A percentile compares a stretch with the other conserved stretches of the same genome.
These are phyloP conservation scores for Oscheius onirici DNA, from an alignment of 2,888 invertebrate genomes.

Conservation along the genomic window DNA sequence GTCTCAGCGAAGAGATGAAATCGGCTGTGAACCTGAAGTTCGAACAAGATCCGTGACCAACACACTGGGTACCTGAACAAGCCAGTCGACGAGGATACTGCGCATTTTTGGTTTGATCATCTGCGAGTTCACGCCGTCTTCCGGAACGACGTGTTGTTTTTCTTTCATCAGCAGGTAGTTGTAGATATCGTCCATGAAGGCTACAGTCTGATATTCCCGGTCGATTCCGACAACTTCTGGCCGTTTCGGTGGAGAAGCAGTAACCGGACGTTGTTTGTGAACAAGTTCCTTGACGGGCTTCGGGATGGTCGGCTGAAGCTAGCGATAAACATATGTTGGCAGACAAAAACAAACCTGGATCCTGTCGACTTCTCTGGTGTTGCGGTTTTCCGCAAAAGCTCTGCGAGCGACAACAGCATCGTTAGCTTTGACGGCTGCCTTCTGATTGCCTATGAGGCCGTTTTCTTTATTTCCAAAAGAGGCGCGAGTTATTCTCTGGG, in stretches of 20 bases:
- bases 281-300: no score
- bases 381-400: no score
- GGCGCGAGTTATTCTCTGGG: no score
- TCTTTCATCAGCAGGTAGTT: constrained; percentile 58
- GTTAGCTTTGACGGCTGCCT: no score
- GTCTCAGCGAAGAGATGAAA: constrained; percentile 88
- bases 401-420: no score
- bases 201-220: constrained; percentile 73
- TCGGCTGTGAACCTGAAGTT: constrained; percentile 82
- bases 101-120: constrained; percentile 85
- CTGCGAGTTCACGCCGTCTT: constrained; percentile 25
- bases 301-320: no score
- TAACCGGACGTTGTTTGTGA: neutral
- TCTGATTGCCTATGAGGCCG: no score
- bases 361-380: no score
- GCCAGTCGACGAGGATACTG: constrained; percentile 89
- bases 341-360: no score
- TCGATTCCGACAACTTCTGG: constrained; percentile 32
- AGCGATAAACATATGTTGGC: no score
- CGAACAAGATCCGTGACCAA: constrained; percentile 72
- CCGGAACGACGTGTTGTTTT: constrained; percentile 33
- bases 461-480: no score
- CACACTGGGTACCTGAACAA: constrained; percentile 75
- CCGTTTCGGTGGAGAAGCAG: neutral
- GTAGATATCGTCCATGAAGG: constrained; percentile 90